Conservation (phyloP, 2,113 vertebrate genomes). For the Melanostigma gelatinosum region DNA sequence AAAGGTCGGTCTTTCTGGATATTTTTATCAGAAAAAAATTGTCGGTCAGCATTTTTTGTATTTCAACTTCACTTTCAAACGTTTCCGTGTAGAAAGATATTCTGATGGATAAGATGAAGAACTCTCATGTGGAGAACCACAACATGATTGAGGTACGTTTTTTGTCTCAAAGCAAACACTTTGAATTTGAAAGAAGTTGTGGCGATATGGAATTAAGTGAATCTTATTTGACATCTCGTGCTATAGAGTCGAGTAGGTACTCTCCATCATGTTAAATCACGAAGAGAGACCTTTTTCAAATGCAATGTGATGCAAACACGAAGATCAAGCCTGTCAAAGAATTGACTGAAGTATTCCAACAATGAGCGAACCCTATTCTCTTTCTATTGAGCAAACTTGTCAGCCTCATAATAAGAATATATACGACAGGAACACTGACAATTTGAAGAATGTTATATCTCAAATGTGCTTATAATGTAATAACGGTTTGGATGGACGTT, state of each 20-base stretch:
- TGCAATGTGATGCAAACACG: not conserved
- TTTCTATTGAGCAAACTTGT: not conserved
- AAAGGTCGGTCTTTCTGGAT: slow-evolving; percentile 66
- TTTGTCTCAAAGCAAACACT: not conserved
- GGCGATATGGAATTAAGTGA: not conserved
- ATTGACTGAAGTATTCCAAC: not conserved
- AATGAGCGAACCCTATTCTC: not conserved
- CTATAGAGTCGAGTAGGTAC: not conserved
- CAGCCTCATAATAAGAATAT: not conserved
- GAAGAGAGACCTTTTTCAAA: not conserved
- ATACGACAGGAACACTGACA: not conserved
- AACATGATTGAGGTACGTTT: slow-evolving; percentile 78
- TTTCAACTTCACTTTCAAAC: slow-evolving; percentile 12
- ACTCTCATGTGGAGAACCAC: slow-evolving; percentile 76
- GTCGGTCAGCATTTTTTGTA: not conserved
- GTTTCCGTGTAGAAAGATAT: slow-evolving; percentile 71
- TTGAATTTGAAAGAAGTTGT: not conserved
- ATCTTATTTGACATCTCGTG: not conserved
- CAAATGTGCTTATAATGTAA: not conserved
- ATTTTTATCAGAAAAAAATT: not conserved
- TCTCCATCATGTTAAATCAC: not conserved
- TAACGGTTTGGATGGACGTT: not conserved
- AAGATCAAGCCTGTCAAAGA: not conserved
- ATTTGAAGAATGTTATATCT: not conserved
- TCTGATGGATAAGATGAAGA: slow-evolving; percentile 80